A percentile compares a stretch with the other conserved stretches of the same genome.
Evolutionary conservation across 2,797 vertebrate genomes (phyloP).

Genomic region (Trematomus bernacchii): DNA sequence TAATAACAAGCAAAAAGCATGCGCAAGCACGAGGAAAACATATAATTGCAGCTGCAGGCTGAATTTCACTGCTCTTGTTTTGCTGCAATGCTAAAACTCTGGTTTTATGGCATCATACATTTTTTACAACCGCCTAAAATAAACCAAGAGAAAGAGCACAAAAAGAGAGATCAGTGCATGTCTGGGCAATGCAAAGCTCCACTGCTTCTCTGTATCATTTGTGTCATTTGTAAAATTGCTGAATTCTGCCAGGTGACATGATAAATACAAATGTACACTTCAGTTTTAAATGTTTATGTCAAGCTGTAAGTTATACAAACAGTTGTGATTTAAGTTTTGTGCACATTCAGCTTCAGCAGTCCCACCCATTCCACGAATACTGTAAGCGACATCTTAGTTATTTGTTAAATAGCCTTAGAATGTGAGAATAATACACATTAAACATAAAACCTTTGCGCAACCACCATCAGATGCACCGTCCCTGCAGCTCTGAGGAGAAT

Average conservation of each 20-base stretch:
- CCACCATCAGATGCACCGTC: conserved; percentile 24
- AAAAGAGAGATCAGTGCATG: conserved; percentile 22
- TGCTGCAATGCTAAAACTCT: conserved; percentile 46
- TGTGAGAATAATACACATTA: conserved; percentile 6
- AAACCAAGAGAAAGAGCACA: conserved; percentile 45
- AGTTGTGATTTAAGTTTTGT: not conserved
- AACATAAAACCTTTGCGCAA: conserved; percentile 7
- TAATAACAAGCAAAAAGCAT: conserved; percentile 65
- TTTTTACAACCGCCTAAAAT: conserved; percentile 65
- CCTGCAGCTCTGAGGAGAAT: conserved; percentile 24
- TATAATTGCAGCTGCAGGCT: conserved; percentile 55
- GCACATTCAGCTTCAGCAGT: conserved; percentile 15
- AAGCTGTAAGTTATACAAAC: not conserved
- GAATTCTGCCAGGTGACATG: conserved; percentile 74
- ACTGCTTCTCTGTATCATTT: conserved; percentile 24
- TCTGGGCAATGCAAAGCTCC: conserved; percentile 4
- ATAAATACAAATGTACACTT: too few species aligned
- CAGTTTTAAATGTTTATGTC: too few species aligned
- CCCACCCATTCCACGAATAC: not conserved
- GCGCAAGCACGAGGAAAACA: conserved; percentile 33
- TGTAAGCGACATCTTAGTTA: conserved; percentile 4
- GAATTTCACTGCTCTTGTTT: conserved; percentile 51
- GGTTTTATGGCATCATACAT: conserved; percentile 60
- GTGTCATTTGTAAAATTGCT: conserved; percentile 48
- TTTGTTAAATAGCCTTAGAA: conserved; percentile 3